Base-by-base conservation (phyloP, 2,888 invertebrate genomes). In the Thereva unica region DNA sequence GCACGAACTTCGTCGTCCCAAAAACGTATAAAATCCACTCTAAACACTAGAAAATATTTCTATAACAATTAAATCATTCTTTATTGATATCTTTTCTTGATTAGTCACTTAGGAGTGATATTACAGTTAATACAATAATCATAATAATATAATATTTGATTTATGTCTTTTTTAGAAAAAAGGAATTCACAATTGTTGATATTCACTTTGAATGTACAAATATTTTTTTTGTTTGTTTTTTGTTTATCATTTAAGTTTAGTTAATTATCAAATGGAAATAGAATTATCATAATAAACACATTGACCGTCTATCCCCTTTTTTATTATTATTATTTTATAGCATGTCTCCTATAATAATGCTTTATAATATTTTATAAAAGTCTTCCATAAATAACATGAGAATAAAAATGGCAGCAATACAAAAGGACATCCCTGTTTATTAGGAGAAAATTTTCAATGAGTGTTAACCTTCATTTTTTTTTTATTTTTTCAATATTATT, bases 11-110 rank as follows among this genome's bases (percentile, higher is more conserved):
- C n/a, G n/a, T n/a, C n/a, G 23, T 2, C 23, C 23, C 23, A 23
- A 23, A 23, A 23, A 23, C 23, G 23, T 23, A 23, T 23, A 23
- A 23, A 23, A 23, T 23, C 2, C 23, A 23, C 2, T n/a, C n/a
- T 54, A 35, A 54, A 54, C 54, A 40, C 12, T 8, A 53, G 23
- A 53, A 8, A 37, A 10, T 37, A 5, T 7, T 5, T 10, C 4
- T 61, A 61, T 61, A 61, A 61, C 61, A 61, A 50, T 61, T 49
- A 61, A 61, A 61, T 61, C 49, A 61, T 61, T 42, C 40, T 61
- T 56, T 61, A 61, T 49, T 61, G 50, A 61, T 50, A 61, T 50
- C 50, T 41, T 61, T 42, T 50, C 41, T 59, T 61, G 23, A 23
- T 23, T 23, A 23, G 50, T 41, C 61, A 61, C 61, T 61, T 50